A percentile compares a stretch with the other conserved stretches of the same genome.
Evolutionary conservation across 2,113 vertebrate genomes (phyloP).

Genomic region (Anhinga anhinga): DNA sequence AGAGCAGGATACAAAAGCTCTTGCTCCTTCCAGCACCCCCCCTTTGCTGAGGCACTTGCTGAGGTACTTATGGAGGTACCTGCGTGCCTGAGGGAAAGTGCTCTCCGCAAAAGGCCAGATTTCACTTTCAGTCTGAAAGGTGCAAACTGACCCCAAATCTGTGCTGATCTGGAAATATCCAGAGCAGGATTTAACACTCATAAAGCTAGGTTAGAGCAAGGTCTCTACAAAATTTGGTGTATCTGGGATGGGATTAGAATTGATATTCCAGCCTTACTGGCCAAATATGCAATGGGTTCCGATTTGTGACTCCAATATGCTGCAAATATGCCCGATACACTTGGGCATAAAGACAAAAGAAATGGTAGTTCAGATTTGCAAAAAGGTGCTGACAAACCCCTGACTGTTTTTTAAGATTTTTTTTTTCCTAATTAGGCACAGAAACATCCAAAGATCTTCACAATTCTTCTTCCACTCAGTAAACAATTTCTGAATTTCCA

Average conservation of each 20-base stretch:
- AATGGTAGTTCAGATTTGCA: background rate
- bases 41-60: background rate
- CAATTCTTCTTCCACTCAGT: background rate
- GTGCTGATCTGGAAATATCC: background rate
- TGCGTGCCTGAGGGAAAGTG: rapidly evolving
- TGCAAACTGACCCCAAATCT: background rate
- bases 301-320: background rate
- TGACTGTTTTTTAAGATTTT: background rate
- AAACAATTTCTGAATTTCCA: background rate
- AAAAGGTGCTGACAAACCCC: background rate
- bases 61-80: background rate
- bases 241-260: background rate
- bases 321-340: background rate
- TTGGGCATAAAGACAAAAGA: background rate
- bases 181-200: background rate
- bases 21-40: rapidly evolving
- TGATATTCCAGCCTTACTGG: background rate
- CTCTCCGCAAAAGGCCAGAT: background rate
- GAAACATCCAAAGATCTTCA: background rate
- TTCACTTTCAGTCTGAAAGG: background rate
- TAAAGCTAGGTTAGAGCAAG: background rate
- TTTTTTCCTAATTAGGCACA: background rate
- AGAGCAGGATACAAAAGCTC: background rate
- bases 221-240: background rate
- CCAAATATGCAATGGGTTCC: background rate